Evolutionary conservation across 1,140 invertebrate species (phyloP), one percentile per base, ranked within the genome.

Genomic region (Triops cancriformis): DNA sequence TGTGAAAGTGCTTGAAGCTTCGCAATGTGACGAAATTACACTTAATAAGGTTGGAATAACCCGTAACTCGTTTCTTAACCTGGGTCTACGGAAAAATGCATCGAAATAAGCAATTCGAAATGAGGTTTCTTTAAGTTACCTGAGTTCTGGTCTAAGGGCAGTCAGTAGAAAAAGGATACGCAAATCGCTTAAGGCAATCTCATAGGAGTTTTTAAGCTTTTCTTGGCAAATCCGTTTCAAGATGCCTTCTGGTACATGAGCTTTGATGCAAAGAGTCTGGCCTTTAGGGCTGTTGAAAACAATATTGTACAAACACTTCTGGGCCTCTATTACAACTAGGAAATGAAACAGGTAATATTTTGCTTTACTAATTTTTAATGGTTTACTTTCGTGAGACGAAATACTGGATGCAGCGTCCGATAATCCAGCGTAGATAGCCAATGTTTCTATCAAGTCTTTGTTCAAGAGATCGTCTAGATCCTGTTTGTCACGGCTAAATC

Each of bases 291-390:
- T 94, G 83, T 97, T 94, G 83, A 90, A 97, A 73, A 96, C 86
- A 72, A 97, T 85, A 85, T 98, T 98, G 82, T 93, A 96, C 2
- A 98, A 84, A 82, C 94, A 91, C 85, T 97, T 98, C 73, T 94
- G 84, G 0, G 93, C 90, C 85, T 97, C 95, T 9, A 92, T 82
- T 12, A 88, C 87, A 80, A 90, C 89, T 89, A 83, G 86, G 88
- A 76, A 81, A 77, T 81, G 80, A 41, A 85, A 85, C 37, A 64
- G 79, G n/a, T 18, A 28, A 74, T 7, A 73, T 27, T 45, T 78
- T n/a, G 76, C 42, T 75, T 78, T 73, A 76, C 75, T 76, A 80
- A 73, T 80, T 75, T 51, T 42, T 75, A 64, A 73, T 75, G 23
- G 28, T n/a, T 23, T 27, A 75, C 74, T 42, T 26, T 76, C 28